Conservation (phyloP, 2,888 invertebrate species). For the Drosophila paranaensis region DNA sequence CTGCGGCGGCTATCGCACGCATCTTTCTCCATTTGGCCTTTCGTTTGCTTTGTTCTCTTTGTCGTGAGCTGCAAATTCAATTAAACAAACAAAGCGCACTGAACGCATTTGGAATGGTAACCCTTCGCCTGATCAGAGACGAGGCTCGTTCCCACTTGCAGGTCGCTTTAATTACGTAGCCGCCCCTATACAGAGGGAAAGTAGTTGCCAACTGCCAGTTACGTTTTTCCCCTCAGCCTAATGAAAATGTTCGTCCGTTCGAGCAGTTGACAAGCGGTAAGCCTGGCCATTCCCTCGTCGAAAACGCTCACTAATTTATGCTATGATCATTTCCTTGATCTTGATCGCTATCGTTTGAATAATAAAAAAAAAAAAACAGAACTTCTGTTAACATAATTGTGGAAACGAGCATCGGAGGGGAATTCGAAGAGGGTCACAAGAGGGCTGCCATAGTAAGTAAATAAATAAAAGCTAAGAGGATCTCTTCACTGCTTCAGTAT, state of each 20-base stretch:
- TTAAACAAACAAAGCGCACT: constrained; percentile 62
- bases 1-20: constrained; percentile 53
- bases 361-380: constrained; percentile 16
- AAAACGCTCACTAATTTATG: constrained; percentile 63
- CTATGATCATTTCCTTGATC: constrained; percentile 31
- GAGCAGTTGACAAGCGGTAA: constrained; percentile 37
- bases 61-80: constrained; percentile 68
- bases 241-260: constrained; percentile 57
- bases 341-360: constrained; percentile 29
- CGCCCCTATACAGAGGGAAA: constrained; percentile 60
- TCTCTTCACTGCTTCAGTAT: background rate
- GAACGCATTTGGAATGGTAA: constrained; percentile 40
- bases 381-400: constrained; percentile 56
- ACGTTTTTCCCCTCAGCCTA: constrained; percentile 34
- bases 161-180: constrained; percentile 56
- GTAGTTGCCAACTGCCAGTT: constrained; percentile 33
- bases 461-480: constrained; percentile 27
- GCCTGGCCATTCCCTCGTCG: constrained; percentile 14
- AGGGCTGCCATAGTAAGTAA: constrained; percentile 37
- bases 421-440: background rate
- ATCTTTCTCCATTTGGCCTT: constrained; percentile 43
- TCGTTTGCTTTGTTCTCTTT: constrained; percentile 31
- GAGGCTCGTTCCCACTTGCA: constrained; percentile 1
- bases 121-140: constrained; percentile 36
- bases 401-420: constrained; percentile 11